Evolutionary conservation across 1,140 invertebrate genomes (phyloP).

Genomic region (Fopius arisanus): DNA sequence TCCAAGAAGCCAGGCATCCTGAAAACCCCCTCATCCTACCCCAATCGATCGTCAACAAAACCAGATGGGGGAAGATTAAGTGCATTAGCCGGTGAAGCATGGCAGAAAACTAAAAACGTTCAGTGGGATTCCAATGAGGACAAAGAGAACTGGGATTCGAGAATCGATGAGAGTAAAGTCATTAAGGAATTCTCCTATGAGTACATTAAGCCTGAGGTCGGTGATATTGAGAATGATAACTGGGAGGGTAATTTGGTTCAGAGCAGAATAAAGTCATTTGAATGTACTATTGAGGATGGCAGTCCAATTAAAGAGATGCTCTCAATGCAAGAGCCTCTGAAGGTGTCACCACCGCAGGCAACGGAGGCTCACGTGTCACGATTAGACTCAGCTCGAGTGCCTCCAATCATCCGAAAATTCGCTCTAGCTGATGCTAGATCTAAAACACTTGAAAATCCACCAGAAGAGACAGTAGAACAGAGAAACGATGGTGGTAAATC

Average conservation of each 20-base stretch:
- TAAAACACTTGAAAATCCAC: slow-evolving; percentile 25
- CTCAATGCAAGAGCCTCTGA: slow-evolving; percentile 62
- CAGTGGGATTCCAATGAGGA: slow-evolving; percentile 53
- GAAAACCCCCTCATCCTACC: slow-evolving; percentile 45
- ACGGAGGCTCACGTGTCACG: slow-evolving; percentile 63
- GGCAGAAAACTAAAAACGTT: slow-evolving; percentile 51
- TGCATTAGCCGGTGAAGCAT: slow-evolving; percentile 41
- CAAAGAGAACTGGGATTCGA: slow-evolving; percentile 52
- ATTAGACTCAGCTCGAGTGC: slow-evolving; percentile 47
- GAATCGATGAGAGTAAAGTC: slow-evolving; percentile 59
- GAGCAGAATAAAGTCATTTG: slow-evolving; percentile 65
- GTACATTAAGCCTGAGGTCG: slow-evolving; percentile 55
- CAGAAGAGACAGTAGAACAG: neutral
- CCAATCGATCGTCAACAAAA: slow-evolving; percentile 27
- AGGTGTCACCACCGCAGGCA: slow-evolving; percentile 56
- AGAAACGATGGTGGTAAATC: slow-evolving; percentile 58
- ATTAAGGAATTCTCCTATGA: slow-evolving; percentile 64
- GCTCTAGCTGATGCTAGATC: slow-evolving; percentile 35
- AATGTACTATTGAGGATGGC: slow-evolving; percentile 42
- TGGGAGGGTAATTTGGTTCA: slow-evolving; percentile 63
- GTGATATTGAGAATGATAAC: slow-evolving; percentile 12
- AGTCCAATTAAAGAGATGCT: slow-evolving; percentile 46
- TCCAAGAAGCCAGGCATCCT: slow-evolving; percentile 54
- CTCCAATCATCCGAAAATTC: slow-evolving; percentile 40
- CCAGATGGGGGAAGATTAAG: slow-evolving; percentile 35